Percentiles rank a stretch among this genome's conserved stretches.
phyloP scores from a whole-genome alignment of 1,140 invertebrate species.

The Conus betulinus region DNA sequence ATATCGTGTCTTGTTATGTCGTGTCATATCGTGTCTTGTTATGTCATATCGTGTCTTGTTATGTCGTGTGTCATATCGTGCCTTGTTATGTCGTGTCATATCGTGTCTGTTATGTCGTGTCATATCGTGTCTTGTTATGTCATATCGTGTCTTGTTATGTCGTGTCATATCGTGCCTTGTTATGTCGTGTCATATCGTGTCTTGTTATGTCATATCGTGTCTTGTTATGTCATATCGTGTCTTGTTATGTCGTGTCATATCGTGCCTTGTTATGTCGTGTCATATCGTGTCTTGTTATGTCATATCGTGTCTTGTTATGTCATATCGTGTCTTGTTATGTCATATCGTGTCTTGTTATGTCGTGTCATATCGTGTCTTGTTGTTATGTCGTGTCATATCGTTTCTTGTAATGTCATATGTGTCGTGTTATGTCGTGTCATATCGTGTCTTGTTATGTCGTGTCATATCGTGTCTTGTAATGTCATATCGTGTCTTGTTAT shows the following conservation, averaged over 20 bases:
- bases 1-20: conserved; percentile 29
- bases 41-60: neutral
- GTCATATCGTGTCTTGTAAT: no score
- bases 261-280: conserved; percentile 14
- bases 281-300: conserved; percentile 30
- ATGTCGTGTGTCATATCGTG: conserved; percentile 1
- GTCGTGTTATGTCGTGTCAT: no score
- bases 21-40: conserved; percentile 33
- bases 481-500: no score
- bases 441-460: no score
- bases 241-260: neutral
- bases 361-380: neutral
- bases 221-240: conserved; percentile 20
- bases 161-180: conserved; percentile 3
- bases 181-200: neutral
- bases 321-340: conserved; percentile 10
- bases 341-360: neutral
- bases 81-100: neutral
- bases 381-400: neutral
- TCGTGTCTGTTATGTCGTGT: conserved; percentile 7
- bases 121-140: conserved; percentile 30
- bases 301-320: conserved; percentile 11
- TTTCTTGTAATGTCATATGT: neutral
- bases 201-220: neutral
- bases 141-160: neutral